phyloP scores from a whole-genome alignment of 2,888 invertebrate genomes.

The Andrena dorsata region DNA sequence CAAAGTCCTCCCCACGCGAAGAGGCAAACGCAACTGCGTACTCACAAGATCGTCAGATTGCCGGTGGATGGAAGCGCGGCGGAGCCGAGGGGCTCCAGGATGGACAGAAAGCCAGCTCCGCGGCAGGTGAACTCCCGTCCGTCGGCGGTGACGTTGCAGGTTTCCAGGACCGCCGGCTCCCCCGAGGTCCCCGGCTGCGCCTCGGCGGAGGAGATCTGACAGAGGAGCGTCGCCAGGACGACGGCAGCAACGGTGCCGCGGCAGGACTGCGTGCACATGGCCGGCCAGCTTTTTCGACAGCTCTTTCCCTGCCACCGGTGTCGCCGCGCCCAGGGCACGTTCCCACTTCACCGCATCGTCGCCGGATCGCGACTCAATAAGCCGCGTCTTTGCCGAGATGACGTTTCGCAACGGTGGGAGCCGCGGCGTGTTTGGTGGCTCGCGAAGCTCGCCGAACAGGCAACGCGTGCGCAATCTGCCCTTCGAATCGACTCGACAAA shows the following conservation, averaged over 20 bases:
- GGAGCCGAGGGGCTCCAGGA: constrained; percentile 71
- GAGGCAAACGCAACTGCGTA: constrained; percentile 18
- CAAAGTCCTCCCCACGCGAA: background rate
- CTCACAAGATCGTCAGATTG: constrained; percentile 81
- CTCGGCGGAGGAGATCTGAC: constrained; percentile 54
- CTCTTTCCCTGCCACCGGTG: constrained; percentile 52
- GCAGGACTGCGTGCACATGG: constrained; percentile 71
- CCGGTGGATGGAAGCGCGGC: constrained; percentile 60
- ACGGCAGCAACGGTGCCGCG: constrained; percentile 60
- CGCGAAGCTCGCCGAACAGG: constrained; percentile 10
- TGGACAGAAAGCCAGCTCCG: constrained; percentile 74
- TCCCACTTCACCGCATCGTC: constrained; percentile 64
- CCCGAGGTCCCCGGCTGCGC: constrained; percentile 27
- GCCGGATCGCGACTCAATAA: constrained; percentile 21
- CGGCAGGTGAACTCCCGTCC: constrained; percentile 78
- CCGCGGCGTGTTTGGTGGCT: constrained; percentile 21
- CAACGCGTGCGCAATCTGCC: constrained; percentile 32
- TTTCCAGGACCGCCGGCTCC: constrained; percentile 49
- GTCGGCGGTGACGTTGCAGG: constrained; percentile 78
- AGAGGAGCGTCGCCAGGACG: constrained; percentile 62
- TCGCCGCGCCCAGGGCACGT: constrained; percentile 69
- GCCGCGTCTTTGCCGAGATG: background rate
- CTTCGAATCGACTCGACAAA: background rate
- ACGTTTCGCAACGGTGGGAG: background rate
- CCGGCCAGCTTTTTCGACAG: constrained; percentile 61